phyloP scores from a whole-genome alignment of 1,140 invertebrate species.

The Cotesia vestalis region DNA sequence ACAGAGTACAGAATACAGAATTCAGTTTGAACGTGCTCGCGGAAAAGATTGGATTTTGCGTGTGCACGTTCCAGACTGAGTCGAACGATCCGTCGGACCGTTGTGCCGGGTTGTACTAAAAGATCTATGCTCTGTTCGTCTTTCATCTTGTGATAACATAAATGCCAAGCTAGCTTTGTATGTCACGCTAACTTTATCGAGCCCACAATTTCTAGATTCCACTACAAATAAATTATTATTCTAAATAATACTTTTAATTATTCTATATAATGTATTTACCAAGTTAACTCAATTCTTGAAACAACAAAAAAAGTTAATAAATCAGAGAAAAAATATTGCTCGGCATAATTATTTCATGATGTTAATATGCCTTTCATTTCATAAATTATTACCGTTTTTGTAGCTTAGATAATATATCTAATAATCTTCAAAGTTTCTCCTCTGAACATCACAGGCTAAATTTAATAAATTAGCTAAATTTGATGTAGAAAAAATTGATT shows the following conservation, averaged over 20 bases:
- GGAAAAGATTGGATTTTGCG: constrained; percentile 32
- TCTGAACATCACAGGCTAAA: too few relatives aligned
- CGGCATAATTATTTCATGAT: too few relatives aligned
- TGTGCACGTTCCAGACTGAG: constrained; percentile 18
- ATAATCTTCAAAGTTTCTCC: too few relatives aligned
- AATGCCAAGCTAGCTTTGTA: constrained; percentile 12
- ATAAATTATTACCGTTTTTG: too few relatives aligned
- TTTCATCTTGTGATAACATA: constrained; percentile 16
- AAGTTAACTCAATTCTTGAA: too few relatives aligned
- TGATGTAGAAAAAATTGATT: too few relatives aligned
- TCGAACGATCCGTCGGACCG: constrained; percentile 23
- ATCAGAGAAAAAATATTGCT: too few relatives aligned
- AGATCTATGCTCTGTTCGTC: neutral
- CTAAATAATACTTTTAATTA: neutral
- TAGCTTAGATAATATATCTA: too few relatives aligned
- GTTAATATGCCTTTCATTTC: too few relatives aligned
- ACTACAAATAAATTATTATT: constrained; percentile 13
- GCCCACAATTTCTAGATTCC: constrained; percentile 17
- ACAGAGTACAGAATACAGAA: too few relatives aligned
- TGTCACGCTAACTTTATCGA: constrained; percentile 25
- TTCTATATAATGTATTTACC: neutral
- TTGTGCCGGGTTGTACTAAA: constrained; percentile 10
- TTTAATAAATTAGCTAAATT: too few relatives aligned
- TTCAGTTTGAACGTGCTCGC: constrained; percentile 18
- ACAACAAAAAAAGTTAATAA: too few relatives aligned